Percentiles rank a stretch among this genome's conserved stretches.
These are phyloP conservation scores for Aurelia coerulea DNA, from an alignment of 30 jellyfish, hydroid and myxozoan species.

Conservation along the genomic window DNA sequence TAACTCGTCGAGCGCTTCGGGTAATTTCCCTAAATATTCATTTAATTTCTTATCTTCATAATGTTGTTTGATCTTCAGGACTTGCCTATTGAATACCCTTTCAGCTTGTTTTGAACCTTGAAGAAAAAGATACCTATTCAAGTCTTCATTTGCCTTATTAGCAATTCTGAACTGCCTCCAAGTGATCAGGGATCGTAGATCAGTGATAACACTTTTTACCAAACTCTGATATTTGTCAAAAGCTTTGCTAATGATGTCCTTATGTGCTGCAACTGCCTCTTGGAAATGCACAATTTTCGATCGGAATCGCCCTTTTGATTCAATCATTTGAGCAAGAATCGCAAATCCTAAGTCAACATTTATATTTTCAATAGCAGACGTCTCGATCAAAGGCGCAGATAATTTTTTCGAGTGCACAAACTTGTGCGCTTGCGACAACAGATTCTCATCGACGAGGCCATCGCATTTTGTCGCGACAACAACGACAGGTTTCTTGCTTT, in stretches of 20 bases:
- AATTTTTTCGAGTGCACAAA: slow-evolving; percentile 88
- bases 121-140: slow-evolving; percentile 54
- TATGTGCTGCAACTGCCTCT: slow-evolving; percentile 65
- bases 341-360: slow-evolving; percentile 87
- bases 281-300: slow-evolving; percentile 80
- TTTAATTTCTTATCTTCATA: slow-evolving; percentile 89
- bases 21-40: slow-evolving; percentile 78
- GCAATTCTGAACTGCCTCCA: slow-evolving; percentile 83
- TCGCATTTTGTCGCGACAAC: slow-evolving; percentile 99
- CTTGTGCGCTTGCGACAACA: slow-evolving; percentile 91
- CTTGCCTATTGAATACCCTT: slow-evolving; percentile 85
- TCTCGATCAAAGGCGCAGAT: slow-evolving; percentile 86
- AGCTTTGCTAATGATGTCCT: slow-evolving; percentile 63
- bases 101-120: slow-evolving; percentile 90
- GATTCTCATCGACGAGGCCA: slow-evolving; percentile 57
- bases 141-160: slow-evolving; percentile 47
- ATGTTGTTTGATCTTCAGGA: slow-evolving; percentile 87
- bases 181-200: slow-evolving; percentile 70
- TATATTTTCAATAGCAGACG: slow-evolving; percentile 85
- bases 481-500: slow-evolving; percentile 88
- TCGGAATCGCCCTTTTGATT: slow-evolving; percentile 78
- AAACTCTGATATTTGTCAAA: slow-evolving; percentile 76
- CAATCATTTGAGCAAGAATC: slow-evolving; percentile 85
- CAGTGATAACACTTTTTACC: slow-evolving; percentile 84
- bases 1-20: slow-evolving; percentile 97